Base-by-base conservation (phyloP, 2,797 vertebrate species). In the Paedocypris micromegethes region DNA sequence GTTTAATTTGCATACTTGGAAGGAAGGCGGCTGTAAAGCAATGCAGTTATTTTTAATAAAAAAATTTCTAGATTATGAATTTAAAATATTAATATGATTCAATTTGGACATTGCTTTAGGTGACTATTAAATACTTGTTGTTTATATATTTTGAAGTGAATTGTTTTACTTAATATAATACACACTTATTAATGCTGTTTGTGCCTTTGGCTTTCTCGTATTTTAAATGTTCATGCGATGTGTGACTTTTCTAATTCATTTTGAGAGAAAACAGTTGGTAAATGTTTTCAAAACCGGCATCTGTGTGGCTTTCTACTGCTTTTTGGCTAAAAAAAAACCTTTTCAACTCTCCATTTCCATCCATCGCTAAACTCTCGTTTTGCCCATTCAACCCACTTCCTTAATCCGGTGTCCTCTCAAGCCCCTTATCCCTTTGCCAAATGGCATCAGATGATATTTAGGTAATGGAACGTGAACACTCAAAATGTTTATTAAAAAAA, bases 231-330 rank as follows among this genome's bases (percentile, higher is more conserved):
- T 57, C 53, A 78, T 73, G 40, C 60, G 78, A 89, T 75, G 68
- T 82, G 86, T 81, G 77, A 78, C 71, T 64, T 64, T 75, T 79
- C 48, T 77, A 76, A 88, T 85, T 83, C 48, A 54, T 67, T 57
- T 38, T 70, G 85, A 87, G 84, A 82, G 57, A 61, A 37, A 74
- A 63, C 73, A 58, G 39, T 63, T 50, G 51, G 65, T 46, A 64
- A 77, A 75, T 43, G 4, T 39, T 60, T 75, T 71, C 50, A 63
- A 76, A 68, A 81, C 43, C 3, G 58, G 58, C 64, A 55, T 63
- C 71, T 64, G 63, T 77, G 69, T 77, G 79, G 40, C 46, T 66
- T 44, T 63, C 23, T 23, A 66, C 47, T 68, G 76, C 5, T 46
- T 73, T 77, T 78, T 66, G 51, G 75, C 54, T 57, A 43, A 50